Evolutionary conservation across 2,888 invertebrate genomes (phyloP).

Genomic region (Drosophila peninsularis): DNA sequence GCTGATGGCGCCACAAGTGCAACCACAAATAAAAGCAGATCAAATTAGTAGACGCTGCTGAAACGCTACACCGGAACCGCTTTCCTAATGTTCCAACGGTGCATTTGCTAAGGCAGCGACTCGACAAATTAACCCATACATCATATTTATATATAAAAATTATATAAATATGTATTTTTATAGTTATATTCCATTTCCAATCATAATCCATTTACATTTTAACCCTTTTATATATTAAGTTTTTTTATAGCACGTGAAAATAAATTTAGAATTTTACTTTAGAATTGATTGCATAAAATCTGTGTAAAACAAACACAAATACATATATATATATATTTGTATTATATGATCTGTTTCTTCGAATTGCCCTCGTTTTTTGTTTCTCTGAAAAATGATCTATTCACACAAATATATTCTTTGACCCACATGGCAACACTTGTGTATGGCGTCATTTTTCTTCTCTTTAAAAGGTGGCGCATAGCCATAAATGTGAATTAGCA

Average conservation of each 20-base stretch:
- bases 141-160: not conserved
- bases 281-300: not conserved
- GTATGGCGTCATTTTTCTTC: constrained; percentile 16
- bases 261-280: not conserved
- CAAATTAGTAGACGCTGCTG: constrained; percentile 84
- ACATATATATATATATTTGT: not conserved
- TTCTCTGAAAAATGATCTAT: not conserved
- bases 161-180: not conserved
- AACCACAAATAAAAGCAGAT: constrained; percentile 89
- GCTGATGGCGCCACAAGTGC: constrained; percentile 86
- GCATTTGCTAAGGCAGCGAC: constrained; percentile 86
- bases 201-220: not conserved
- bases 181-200: not conserved
- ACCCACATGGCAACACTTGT: not conserved
- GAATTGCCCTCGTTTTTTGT: not conserved
- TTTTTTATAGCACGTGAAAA: not conserved
- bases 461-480: not conserved
- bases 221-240: not conserved
- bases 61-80: constrained; percentile 91
- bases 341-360: not conserved
- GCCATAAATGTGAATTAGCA: not conserved
- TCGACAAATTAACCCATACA: constrained; percentile 59
- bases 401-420: not conserved
- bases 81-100: constrained; percentile 91
- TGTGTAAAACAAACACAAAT: not conserved